Conservation (phyloP, 2,797 vertebrate species). For the Bradypodion pumilum region DNA sequence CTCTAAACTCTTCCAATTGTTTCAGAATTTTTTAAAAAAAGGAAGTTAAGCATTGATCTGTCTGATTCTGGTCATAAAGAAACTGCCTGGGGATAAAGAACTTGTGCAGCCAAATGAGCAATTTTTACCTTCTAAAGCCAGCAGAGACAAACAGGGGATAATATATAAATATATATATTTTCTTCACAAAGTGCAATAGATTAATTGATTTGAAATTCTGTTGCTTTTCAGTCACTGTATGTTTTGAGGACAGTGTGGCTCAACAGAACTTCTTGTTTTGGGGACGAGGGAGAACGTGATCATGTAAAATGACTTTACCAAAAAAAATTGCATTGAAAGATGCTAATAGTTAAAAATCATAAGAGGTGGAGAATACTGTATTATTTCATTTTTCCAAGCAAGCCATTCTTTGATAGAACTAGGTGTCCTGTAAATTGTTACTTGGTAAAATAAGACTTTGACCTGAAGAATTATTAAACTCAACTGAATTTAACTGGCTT, state of each 20-base stretch:
- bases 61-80: constrained; percentile 76
- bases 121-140: constrained; percentile 71
- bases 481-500: constrained; percentile 71
- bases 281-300: constrained; percentile 52
- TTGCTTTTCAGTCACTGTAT: constrained; percentile 79
- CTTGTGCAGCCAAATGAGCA: constrained; percentile 67
- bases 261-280: constrained; percentile 76
- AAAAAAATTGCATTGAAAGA: constrained; percentile 79
- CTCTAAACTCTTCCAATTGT: constrained; percentile 81
- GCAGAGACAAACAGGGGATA: constrained; percentile 74
- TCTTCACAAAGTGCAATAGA: constrained; percentile 87
- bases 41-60: constrained; percentile 72
- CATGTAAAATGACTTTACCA: constrained; percentile 85
- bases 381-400: constrained; percentile 73
- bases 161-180: constrained; percentile 55
- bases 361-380: constrained; percentile 75
- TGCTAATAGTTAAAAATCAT: constrained; percentile 74
- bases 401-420: constrained; percentile 71
- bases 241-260: constrained; percentile 77
- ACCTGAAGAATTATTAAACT: constrained; percentile 77
- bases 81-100: constrained; percentile 72
- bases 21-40: constrained; percentile 67
- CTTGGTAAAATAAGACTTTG: constrained; percentile 76
- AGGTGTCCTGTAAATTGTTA: constrained; percentile 74
- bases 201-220: constrained; percentile 77